phyloP scores from a whole-genome alignment of 2,797 vertebrate genomes.

The Limosa lapponica region DNA sequence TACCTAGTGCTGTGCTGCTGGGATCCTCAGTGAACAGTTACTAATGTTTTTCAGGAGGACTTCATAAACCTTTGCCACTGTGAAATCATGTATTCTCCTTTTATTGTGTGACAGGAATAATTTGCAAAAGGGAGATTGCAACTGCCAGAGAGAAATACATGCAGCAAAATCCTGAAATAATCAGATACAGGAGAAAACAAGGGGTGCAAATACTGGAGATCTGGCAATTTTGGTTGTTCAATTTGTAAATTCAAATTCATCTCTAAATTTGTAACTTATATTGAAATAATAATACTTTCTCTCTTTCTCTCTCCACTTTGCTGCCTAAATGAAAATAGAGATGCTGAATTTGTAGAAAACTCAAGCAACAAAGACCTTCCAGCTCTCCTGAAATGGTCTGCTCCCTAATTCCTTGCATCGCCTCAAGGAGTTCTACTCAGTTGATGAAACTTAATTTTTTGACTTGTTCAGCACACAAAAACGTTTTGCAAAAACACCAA shows the following conservation, averaged over 20 bases:
- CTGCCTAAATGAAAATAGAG: conserved; percentile 50
- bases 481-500: background rate
- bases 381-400: conserved; percentile 32
- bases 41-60: background rate
- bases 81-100: background rate
- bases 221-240: background rate
- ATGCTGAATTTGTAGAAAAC: conserved; percentile 52
- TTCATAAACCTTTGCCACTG: background rate
- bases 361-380: conserved; percentile 38
- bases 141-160: background rate
- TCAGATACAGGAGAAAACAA: background rate
- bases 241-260: conserved; percentile 22
- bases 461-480: background rate
- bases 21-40: background rate
- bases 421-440: conserved; percentile 25
- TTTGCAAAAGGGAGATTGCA: background rate
- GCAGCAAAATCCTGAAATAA: background rate
- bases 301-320: conserved; percentile 32
- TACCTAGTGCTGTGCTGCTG: background rate
- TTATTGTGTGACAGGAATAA: background rate
- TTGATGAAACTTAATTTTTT: conserved; percentile 12
- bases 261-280: conserved; percentile 18
- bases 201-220: background rate
- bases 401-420: conserved; percentile 15
- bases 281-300: conserved; percentile 49